These are phyloP conservation scores for Cheilosia scutellata DNA, from an alignment of 2,888 invertebrate genomes.

Conservation along the genomic window DNA sequence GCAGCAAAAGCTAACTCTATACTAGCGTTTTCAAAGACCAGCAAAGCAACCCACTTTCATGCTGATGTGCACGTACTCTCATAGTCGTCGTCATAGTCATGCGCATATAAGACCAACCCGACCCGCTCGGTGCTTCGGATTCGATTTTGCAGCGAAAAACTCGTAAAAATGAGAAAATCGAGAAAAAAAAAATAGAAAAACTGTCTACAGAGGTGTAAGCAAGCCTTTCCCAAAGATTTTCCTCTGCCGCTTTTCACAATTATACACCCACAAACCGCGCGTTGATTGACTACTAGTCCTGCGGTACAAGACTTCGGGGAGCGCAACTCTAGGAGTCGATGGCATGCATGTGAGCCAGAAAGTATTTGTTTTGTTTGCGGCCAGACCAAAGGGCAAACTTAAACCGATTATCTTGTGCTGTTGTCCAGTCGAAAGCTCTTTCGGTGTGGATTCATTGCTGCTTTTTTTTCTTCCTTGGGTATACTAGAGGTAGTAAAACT, in stretches of 20 bases:
- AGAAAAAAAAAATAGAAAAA: constrained; percentile 8
- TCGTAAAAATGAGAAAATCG: constrained; percentile 21
- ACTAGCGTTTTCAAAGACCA: constrained; percentile 22
- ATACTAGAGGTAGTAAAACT: constrained; percentile 11
- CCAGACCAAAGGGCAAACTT: constrained; percentile 75
- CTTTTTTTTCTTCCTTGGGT: not conserved
- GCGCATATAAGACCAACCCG: constrained; percentile 45
- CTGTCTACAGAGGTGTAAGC: not conserved
- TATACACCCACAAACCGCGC: constrained; percentile 68
- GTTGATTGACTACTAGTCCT: constrained; percentile 68
- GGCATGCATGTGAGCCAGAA: constrained; percentile 69
- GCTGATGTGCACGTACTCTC: constrained; percentile 40
- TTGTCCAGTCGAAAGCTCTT: constrained; percentile 71
- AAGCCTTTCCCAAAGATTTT: constrained; percentile 55
- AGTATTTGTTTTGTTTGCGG: constrained; percentile 75
- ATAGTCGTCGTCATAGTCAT: constrained; percentile 19
- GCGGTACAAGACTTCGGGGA: constrained; percentile 17
- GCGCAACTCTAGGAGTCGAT: constrained; percentile 18
- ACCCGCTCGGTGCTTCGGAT: not conserved
- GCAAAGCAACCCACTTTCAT: constrained; percentile 46
- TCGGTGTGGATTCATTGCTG: not conserved
- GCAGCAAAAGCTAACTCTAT: constrained; percentile 18
- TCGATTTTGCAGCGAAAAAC: constrained; percentile 59
- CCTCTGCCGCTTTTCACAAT: constrained; percentile 65
- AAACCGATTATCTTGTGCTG: constrained; percentile 74